These are phyloP conservation scores for Pogonus chalceus DNA, from an alignment of 1,140 invertebrate species.

Conservation along the genomic window DNA sequence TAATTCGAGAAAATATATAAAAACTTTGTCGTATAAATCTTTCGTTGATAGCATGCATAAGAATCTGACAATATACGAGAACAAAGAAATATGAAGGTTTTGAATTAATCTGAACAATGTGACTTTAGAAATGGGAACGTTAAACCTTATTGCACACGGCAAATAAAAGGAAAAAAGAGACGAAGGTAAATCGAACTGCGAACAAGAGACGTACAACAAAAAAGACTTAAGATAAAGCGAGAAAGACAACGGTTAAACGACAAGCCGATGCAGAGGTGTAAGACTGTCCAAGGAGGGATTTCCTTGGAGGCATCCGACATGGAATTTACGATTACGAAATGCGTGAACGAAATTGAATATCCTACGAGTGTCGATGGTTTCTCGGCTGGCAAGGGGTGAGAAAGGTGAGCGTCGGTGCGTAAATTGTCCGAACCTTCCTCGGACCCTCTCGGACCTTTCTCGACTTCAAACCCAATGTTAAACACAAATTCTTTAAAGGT, in stretches of 20 bases:
- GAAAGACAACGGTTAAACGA: constrained; percentile 2
- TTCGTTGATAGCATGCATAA: too few species aligned
- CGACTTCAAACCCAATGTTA: too few species aligned
- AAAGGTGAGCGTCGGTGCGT: constrained; percentile 17
- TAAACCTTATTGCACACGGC: background rate
- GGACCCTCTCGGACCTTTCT: background rate
- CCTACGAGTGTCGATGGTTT: constrained; percentile 13
- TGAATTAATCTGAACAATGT: background rate
- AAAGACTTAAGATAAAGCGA: too few species aligned
- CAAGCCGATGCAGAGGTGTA: constrained; percentile 4
- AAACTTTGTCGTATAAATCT: too few species aligned
- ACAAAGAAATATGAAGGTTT: background rate
- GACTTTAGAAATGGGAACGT: background rate
- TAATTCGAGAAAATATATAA: too few species aligned
- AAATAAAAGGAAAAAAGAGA: background rate
- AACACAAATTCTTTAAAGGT: too few species aligned
- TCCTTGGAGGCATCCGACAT: constrained; percentile 12
- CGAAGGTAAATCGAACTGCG: background rate
- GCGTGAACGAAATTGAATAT: constrained; percentile 25
- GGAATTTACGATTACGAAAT: constrained; percentile 22
- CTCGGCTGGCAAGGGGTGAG: background rate
- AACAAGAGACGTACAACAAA: background rate
- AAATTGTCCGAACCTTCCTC: constrained; percentile 18
- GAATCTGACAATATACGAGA: too few species aligned
- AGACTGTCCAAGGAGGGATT: constrained; percentile 12